Percentiles rank a stretch among this genome's conserved stretches.
Evolutionary conservation across 2,888 invertebrate species (phyloP).

Genomic region (Polylopha cassiicola): DNA sequence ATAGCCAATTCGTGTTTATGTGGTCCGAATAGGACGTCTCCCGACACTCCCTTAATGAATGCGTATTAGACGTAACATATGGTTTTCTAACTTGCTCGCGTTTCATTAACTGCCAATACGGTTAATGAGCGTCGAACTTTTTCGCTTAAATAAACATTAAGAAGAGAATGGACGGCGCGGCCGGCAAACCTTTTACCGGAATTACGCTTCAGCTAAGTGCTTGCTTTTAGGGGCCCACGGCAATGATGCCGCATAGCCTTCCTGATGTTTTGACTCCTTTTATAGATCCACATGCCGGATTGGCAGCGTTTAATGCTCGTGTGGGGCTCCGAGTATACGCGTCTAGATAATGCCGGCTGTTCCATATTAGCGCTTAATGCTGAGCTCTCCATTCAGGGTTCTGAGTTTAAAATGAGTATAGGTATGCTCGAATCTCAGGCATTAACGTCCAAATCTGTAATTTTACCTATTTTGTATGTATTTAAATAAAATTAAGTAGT

Average conservation of each 20-base stretch:
- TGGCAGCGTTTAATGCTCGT: constrained; percentile 17
- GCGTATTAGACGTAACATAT: constrained; percentile 27
- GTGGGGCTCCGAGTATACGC: constrained; percentile 10
- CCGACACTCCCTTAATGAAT: too few relatives aligned
- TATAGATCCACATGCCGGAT: constrained; percentile 21
- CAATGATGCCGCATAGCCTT: constrained; percentile 40
- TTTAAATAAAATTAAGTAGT: too few relatives aligned
- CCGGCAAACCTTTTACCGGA: constrained; percentile 64
- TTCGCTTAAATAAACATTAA: constrained; percentile 72
- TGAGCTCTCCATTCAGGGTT: constrained; percentile 5
- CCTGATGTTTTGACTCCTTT: constrained; percentile 24
- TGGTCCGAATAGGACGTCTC: too few relatives aligned
- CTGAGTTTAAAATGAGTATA: too few relatives aligned
- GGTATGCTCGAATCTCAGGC: too few relatives aligned
- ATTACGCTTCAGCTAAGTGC: constrained; percentile 63
- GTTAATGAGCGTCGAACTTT: constrained; percentile 67
- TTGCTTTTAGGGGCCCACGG: constrained; percentile 48
- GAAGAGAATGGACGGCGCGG: constrained; percentile 56
- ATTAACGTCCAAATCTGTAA: too few relatives aligned
- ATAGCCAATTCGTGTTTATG: too few relatives aligned
- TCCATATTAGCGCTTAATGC: constrained; percentile 16
- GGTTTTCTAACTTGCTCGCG: constrained; percentile 51
- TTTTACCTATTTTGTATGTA: too few relatives aligned
- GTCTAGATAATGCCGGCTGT: constrained; percentile 17
- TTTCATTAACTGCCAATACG: constrained; percentile 65